Base-by-base conservation (phyloP, 2,113 vertebrate genomes). In the Labeo catla region DNA sequence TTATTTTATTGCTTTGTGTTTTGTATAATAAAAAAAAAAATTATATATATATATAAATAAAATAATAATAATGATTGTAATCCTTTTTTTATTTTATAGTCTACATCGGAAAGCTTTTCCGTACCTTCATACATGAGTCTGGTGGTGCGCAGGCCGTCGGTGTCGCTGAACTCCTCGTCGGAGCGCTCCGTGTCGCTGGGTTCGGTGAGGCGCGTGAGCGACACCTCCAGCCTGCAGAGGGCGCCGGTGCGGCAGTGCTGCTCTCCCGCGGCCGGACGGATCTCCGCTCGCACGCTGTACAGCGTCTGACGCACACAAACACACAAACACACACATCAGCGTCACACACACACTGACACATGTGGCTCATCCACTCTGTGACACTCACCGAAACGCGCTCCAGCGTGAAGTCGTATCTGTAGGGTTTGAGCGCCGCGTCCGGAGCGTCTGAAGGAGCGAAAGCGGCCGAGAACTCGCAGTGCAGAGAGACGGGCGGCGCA, bases 71-170 rank as follows among this genome's bases (percentile, higher is more conserved):
- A n/a, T n/a, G n/a, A n/a, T n/a, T n/a, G n/a, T n/a, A n/a, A n/a
- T n/a, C n/a, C n/a, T n/a, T n/a, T n/a, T n/a, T n/a, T n/a, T n/a
- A n/a, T n/a, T n/a, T n/a, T n/a, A n/a, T n/a, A n/a, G n/a, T n/a
- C n/a, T n/a, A n/a, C n/a, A n/a, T n/a, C n/a, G n/a, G n/a, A 47
- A 49, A 49, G 45, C 10, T 9, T 47, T 39, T 39, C 70, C 89
- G 61, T 89, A 99, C 98, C 98, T 95, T 99, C 97, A 90, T 99
- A 99, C 96, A 99, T 96, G 4, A 99, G 96, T 91, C 97, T 98
- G 57, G 96, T 97, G 45, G 95, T 96, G 87, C 95, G 95, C 36
- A 94, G 94, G 8, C 96, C 96, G 3, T 97, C 96, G 0, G 92
- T 92, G 76, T 98, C 97, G 0, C 93, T 95, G 81, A 96, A 94